Percentiles rank a stretch among this genome's conserved stretches.
Conservation (phyloP, 2,888 invertebrate species). For the Unio delphinus region DNA sequence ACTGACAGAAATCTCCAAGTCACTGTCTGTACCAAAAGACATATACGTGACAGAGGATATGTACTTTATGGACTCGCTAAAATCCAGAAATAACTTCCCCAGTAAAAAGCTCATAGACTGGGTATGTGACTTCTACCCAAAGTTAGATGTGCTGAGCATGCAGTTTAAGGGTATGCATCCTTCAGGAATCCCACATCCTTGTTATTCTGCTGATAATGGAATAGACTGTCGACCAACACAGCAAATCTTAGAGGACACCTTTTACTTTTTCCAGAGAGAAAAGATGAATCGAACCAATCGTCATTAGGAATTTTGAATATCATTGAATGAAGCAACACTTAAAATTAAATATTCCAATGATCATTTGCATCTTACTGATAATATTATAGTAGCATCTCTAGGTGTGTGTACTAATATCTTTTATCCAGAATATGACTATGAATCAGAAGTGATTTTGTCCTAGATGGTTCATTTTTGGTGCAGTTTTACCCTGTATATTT, state of each 20-base stretch:
- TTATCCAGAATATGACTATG: too few species aligned
- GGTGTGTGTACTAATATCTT: too few species aligned
- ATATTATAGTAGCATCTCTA: too few species aligned
- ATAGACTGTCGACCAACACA: conserved; percentile 44
- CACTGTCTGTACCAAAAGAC: conserved; percentile 55
- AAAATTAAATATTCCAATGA: too few species aligned
- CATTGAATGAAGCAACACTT: too few species aligned
- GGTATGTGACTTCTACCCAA: conserved; percentile 56
- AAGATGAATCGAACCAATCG: conserved; percentile 13
- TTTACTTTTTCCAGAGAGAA: conserved; percentile 57
- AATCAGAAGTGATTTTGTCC: too few species aligned
- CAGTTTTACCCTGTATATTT: too few species aligned
- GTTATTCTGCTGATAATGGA: conserved; percentile 4
- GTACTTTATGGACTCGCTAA: conserved; percentile 59
- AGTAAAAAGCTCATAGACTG: conserved; percentile 57
- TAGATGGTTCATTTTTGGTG: too few species aligned
- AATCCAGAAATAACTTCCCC: conserved; percentile 52
- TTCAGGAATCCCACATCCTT: conserved; percentile 5
- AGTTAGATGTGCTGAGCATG: conserved; percentile 20
- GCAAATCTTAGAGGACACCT: conserved; percentile 55
- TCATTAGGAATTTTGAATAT: too few species aligned
- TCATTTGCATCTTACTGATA: too few species aligned
- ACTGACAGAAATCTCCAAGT: conserved; percentile 63
- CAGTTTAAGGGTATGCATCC: conserved; percentile 19
- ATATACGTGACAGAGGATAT: conserved; percentile 63